Conservation (phyloP, 2,113 vertebrate species). For the Dasyurus viverrinus region DNA sequence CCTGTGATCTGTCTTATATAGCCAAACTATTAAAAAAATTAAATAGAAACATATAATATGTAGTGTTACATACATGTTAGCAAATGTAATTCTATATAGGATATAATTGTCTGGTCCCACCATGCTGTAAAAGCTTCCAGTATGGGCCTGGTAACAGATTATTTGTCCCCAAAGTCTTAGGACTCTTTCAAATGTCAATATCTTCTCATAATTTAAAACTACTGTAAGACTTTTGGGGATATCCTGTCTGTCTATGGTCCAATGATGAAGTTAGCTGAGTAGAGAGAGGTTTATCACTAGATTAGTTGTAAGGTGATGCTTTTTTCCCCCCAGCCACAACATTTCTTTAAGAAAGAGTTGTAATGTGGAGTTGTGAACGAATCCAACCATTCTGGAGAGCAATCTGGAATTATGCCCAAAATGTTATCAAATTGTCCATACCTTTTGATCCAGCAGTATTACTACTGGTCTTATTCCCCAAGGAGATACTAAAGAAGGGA, state of each 20-base stretch:
- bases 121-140: neutral
- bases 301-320: neutral
- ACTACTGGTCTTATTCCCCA: too few relatives aligned
- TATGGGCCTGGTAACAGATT: neutral
- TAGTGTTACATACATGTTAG: neutral
- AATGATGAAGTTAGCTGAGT: neutral
- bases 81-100: neutral
- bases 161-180: neutral
- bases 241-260: neutral
- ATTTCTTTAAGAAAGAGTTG: neutral
- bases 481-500: too few relatives aligned
- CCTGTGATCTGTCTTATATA: neutral
- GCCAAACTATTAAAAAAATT: neutral
- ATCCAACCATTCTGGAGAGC: too few relatives aligned
- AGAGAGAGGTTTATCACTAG: neutral
- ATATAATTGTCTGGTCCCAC: neutral
- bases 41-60: neutral
- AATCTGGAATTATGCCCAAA: too few relatives aligned
- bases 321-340: neutral
- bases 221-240: neutral
- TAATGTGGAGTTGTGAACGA: neutral
- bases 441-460: too few relatives aligned
- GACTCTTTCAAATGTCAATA: neutral
- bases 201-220: neutral
- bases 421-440: too few relatives aligned